A percentile compares a stretch with the other conserved stretches of the same genome.
phyloP scores from a whole-genome alignment of 2,113 vertebrate genomes.

The Hippocampus guttulatus region DNA sequence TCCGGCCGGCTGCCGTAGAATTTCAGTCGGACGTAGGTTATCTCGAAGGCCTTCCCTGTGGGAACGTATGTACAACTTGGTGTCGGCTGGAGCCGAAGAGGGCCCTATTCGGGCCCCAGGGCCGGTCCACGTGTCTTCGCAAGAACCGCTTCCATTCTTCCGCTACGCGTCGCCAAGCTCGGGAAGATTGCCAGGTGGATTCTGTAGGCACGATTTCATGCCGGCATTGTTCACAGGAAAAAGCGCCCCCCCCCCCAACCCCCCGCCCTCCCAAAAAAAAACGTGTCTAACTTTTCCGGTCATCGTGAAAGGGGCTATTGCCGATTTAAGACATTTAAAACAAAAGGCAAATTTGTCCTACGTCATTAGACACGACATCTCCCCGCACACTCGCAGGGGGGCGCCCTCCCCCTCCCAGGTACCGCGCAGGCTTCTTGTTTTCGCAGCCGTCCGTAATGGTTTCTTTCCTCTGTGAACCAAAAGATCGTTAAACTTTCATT shows the following conservation, averaged over 20 bases:
- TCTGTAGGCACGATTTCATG: no score
- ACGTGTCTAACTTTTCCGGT: neutral
- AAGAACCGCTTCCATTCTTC: no score
- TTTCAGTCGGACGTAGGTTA: constrained; percentile 88
- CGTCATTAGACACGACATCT: constrained; percentile 54
- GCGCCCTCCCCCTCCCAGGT: constrained; percentile 25
- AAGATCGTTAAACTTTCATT: constrained; percentile 67
- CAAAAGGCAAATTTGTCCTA: constrained; percentile 39
- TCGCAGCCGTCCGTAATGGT: constrained; percentile 53
- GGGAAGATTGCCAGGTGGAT: no score
- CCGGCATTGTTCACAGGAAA: no score
- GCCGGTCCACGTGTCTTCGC: no score
- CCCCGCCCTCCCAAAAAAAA: neutral
- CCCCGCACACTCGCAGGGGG: constrained; percentile 16
- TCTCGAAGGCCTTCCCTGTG: constrained; percentile 93
- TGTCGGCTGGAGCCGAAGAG: constrained; percentile 12
- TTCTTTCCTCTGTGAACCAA: constrained; percentile 41
- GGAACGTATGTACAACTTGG: constrained; percentile 20
- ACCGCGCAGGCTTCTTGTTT: constrained; percentile 39
- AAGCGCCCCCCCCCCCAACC: no score
- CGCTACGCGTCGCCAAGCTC: no score
- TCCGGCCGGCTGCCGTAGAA: constrained; percentile 93
- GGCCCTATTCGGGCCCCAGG: no score
- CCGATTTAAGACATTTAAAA: neutral
- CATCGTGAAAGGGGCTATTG: neutral